phyloP scores from a whole-genome alignment of 2,888 invertebrate species.

The Oxycera nigricornis region DNA sequence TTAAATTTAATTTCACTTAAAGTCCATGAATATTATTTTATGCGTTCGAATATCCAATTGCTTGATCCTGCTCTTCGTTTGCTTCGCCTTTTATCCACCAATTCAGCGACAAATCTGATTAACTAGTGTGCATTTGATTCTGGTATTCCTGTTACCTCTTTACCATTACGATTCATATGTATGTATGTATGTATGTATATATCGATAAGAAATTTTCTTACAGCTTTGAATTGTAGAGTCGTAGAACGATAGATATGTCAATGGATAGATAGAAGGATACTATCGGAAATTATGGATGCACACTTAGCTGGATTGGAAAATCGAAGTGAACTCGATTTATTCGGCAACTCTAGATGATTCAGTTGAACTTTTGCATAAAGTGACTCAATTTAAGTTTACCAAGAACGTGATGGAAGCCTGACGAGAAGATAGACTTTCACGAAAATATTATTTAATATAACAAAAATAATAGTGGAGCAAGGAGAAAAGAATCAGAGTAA shows the following conservation, averaged over 20 bases:
- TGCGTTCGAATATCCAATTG: neutral
- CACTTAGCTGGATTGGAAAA: neutral
- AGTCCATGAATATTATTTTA: constrained; percentile 34
- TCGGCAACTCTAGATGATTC: neutral
- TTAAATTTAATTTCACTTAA: constrained; percentile 33
- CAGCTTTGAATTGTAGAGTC: too few relatives aligned
- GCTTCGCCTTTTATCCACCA: neutral
- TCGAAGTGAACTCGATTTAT: constrained; percentile 2
- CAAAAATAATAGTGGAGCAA: too few relatives aligned
- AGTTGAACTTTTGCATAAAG: neutral
- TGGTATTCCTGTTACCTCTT: too few relatives aligned
- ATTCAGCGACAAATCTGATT: constrained; percentile 28
- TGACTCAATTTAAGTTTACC: constrained; percentile 24
- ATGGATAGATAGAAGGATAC: too few relatives aligned
- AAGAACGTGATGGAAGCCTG: too few relatives aligned
- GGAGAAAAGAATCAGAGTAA: neutral
- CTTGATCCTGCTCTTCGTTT: neutral
- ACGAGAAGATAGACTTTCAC: too few relatives aligned
- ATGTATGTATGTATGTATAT: too few relatives aligned
- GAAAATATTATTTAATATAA: too few relatives aligned
- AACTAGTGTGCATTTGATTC: constrained; percentile 18
- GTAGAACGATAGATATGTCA: too few relatives aligned
- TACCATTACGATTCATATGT: too few relatives aligned
- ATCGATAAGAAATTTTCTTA: too few relatives aligned
- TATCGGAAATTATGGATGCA: neutral